These are phyloP conservation scores for Pachymerium ferrugineum DNA, from an alignment of 2,888 invertebrate genomes.

Conservation along the genomic window DNA sequence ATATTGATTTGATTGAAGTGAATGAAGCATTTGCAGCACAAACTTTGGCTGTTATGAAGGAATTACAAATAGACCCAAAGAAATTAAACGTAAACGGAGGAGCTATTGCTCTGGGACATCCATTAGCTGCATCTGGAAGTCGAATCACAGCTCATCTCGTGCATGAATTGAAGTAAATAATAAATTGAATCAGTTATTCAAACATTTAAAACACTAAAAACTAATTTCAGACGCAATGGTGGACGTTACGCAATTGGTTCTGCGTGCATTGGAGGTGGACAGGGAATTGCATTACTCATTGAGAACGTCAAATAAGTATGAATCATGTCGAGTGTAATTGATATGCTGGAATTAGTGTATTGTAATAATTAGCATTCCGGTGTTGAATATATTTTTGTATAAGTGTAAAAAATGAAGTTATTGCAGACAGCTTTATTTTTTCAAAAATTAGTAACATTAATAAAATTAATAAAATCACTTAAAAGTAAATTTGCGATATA, in stretches of 20 bases:
- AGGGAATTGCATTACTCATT: constrained; percentile 89
- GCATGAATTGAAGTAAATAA: constrained; percentile 80
- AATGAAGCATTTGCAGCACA: constrained; percentile 98
- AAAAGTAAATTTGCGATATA: no score
- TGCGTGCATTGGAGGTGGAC: constrained; percentile 97
- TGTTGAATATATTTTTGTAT: no score
- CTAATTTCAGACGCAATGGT: constrained; percentile 68
- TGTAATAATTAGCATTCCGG: no score
- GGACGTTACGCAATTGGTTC: constrained; percentile 85
- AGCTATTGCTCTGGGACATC: constrained; percentile 95
- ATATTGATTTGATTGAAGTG: constrained; percentile 91
- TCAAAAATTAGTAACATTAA: no score
- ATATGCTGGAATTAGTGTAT: no score
- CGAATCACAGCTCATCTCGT: constrained; percentile 86
- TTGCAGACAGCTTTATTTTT: no score
- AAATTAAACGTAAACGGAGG: constrained; percentile 94
- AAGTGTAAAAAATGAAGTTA: no score
- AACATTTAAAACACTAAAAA: no score
- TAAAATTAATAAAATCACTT: no score
- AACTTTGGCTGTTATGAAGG: constrained; percentile 84
- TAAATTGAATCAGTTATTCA: no score
- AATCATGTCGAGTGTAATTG: background rate
- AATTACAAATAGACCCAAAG: constrained; percentile 73
- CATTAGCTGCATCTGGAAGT: constrained; percentile 88
- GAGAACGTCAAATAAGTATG: constrained; percentile 54